Base-by-base conservation (phyloP, 2,113 vertebrate species). In the Eidolon helvum region DNA sequence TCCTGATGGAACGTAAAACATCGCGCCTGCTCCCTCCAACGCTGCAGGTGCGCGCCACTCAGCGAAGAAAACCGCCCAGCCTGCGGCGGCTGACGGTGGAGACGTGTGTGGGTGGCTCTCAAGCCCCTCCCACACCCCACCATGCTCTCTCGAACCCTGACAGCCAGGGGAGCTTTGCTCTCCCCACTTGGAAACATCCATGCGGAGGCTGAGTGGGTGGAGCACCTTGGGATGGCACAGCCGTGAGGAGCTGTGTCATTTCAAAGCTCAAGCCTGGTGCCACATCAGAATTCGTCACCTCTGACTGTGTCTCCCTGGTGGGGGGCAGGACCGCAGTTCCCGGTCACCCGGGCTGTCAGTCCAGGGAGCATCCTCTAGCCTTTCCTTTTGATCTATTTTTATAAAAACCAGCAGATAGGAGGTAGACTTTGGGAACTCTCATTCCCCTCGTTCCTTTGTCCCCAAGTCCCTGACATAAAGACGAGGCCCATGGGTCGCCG, bases 231-330 rank as follows among this genome's bases (percentile, higher is more conserved):
- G 55, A 24, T 0, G 3, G 6, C 77, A 63, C 57, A 18, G 82
- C 45, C 15, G 1, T 2, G 57, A 7, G 33, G n/a, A 43, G 28
- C 40, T 16, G 7, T 0, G 40, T 15, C 0, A 0, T 33, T n/a
- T n/a, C 40, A 2, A 11, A 38, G 33, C 57, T 57, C 59, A 24
- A 53, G 33, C 30, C 79, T 61, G 72, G 65, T 15, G 72, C 14
- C 11, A 0, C 3, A 48, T 43, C 75, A 33, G 48, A 45, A 72
- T 86, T 3, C 74, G 53, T 57, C n/a, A 72, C 88, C 1, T 35
- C 63, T 74, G 50, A 1, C 79, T 4, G 19, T 0, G 0, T 33
- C 55, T 78, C 79, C n/a, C 24, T 0, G 83, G 69, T 18, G 30
- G 30, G 3, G 38, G 78, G 63, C 48, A 5, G 15, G 66, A 33